phyloP scores from a whole-genome alignment of 2,113 vertebrate genomes.

The Macquaria ambigua region DNA sequence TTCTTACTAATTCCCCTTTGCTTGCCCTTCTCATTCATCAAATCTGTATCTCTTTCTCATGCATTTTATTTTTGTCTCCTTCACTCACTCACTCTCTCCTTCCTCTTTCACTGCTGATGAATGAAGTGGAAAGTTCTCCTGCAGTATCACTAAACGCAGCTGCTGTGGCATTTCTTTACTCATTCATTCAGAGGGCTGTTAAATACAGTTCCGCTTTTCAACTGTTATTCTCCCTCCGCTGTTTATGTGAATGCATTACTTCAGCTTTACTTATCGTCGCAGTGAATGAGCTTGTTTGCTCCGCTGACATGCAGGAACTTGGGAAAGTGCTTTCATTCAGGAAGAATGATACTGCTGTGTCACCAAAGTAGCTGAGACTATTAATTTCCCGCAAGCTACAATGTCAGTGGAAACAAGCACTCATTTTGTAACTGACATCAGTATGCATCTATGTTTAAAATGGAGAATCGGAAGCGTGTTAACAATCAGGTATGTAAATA shows the following conservation, averaged over 20 bases:
- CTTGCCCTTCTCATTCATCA: constrained; percentile 52
- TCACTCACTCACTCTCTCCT: constrained; percentile 31
- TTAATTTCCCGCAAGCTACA: constrained; percentile 47
- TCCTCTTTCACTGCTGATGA: constrained; percentile 44
- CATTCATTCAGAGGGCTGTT: constrained; percentile 48
- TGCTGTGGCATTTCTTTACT: constrained; percentile 57
- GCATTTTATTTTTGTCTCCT: constrained; percentile 40
- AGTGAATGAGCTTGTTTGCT: constrained; percentile 51
- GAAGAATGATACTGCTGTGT: constrained; percentile 57
- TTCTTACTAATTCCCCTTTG: constrained; percentile 19
- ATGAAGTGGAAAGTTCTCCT: constrained; percentile 56
- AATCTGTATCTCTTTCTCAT: constrained; percentile 29
- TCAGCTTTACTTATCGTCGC: constrained; percentile 44
- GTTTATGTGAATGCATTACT: constrained; percentile 41
- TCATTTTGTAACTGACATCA: constrained; percentile 39
- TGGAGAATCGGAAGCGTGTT: constrained; percentile 2
- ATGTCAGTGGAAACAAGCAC: constrained; percentile 47
- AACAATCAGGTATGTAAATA: constrained; percentile 28
- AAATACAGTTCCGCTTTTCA: constrained; percentile 46
- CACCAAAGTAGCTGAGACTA: constrained; percentile 42
- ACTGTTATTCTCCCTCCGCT: constrained; percentile 17
- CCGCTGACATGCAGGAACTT: constrained; percentile 41
- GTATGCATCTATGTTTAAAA: constrained; percentile 8
- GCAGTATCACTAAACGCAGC: constrained; percentile 59
- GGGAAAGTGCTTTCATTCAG: constrained; percentile 51